Conservation (phyloP, 2,797 vertebrate species). For the Arnoldichthys spilopterus region DNA sequence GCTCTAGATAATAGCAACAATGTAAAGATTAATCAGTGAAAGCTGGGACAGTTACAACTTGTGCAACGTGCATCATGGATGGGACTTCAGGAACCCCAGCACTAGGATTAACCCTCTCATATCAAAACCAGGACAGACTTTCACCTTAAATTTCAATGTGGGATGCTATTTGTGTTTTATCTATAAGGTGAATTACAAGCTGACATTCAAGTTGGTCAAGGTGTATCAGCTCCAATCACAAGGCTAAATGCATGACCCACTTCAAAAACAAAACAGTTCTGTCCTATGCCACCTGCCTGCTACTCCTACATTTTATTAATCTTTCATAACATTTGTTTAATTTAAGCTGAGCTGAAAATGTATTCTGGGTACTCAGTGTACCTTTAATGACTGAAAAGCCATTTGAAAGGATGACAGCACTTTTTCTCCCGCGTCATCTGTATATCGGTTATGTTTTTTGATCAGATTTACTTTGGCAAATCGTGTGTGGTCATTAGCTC, state of each 20-base stretch:
- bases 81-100: too few species aligned
- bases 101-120: too few species aligned
- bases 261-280: neutral
- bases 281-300: too few species aligned
- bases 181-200: too few species aligned
- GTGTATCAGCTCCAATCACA: neutral
- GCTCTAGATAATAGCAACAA: neutral
- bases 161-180: too few species aligned
- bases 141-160: too few species aligned
- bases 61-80: too few species aligned
- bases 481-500: neutral
- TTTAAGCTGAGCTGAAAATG: neutral
- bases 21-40: neutral
- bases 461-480: conserved; percentile 26
- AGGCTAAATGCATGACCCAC: too few species aligned
- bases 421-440: neutral
- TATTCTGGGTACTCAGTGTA: neutral
- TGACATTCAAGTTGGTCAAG: neutral
- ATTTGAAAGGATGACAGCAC: neutral
- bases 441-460: neutral
- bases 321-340: neutral
- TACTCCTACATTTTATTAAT: neutral
- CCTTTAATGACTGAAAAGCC: neutral
- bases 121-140: too few species aligned
- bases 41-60: neutral